A percentile compares a stretch with the other conserved stretches of the same genome.
Evolutionary conservation across 2,797 vertebrate species (phyloP).

Genomic region (Chloroceryle inda): DNA sequence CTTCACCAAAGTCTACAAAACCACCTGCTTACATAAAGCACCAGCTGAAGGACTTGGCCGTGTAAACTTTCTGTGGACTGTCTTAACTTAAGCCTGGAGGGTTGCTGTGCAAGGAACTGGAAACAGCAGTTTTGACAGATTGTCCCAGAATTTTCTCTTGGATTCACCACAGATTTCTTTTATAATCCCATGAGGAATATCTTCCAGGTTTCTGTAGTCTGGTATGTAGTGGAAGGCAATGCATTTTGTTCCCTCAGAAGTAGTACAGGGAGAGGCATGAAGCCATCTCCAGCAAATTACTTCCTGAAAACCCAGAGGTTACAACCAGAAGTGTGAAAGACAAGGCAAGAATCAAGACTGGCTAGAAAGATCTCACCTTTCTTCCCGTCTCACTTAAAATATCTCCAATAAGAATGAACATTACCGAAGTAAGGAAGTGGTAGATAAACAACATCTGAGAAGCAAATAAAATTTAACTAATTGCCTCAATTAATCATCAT

Average conservation of each 20-base stretch:
- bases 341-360: not conserved
- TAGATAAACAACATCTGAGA: not conserved
- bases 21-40: not conserved
- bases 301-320: not conserved
- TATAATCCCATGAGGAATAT: not conserved
- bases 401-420: not conserved
- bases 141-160: not conserved
- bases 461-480: not conserved
- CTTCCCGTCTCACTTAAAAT: not conserved
- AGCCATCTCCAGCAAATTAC: not conserved
- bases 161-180: not conserved
- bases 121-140: not conserved
- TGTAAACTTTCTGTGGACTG: not conserved
- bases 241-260: not conserved
- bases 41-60: not conserved
- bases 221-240: not conserved
- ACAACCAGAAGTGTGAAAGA: fast-evolving
- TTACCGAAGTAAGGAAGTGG: not conserved
- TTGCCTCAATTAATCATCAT: not conserved
- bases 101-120: not conserved
- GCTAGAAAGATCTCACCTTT: not conserved
- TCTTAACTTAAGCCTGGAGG: not conserved
- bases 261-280: not conserved
- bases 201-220: not conserved
- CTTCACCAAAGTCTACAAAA: not conserved